Evolutionary conservation across 2,888 invertebrate genomes (phyloP), one percentile per base, ranked within the genome.

Genomic region (Hetaerina titia): DNA sequence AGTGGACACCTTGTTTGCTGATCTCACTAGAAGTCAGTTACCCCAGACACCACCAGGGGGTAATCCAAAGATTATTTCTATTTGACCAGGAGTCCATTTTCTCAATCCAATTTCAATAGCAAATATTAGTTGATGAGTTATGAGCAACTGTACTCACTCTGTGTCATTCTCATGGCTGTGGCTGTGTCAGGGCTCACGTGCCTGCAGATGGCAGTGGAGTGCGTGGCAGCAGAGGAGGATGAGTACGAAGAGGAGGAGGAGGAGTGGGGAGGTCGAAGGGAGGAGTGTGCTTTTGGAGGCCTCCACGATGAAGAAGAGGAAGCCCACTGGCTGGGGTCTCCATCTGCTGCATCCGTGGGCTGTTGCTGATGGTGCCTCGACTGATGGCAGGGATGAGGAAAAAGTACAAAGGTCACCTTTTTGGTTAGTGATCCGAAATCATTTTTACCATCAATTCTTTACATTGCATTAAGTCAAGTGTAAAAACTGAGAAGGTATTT

Each of bases 151-250:
- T 9, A 81, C 89, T 89, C n/a, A 89, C 89, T 89, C 57, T 89
- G 89, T 13, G 89, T 89, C 89, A 89, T 89, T 22, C 89, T 89
- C 1, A 89, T 89, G 22, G 56, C 57, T 19, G 56, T 56, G n/a
- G 56, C 89, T 19, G 89, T 31, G 81, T 81, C 81, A 1, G 81
- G 81, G 31, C 81, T 81, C 25, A 81, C 15, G 57, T 56, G 89
- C 58, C 89, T 89, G 89, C 89, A 89, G 89, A 89, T 89, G 89
- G 89, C 56, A 19, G 57, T 89, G 17, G 89, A 58, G n/a, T 56
- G 89, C 8, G 58, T 57, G 56, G 89, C 89, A 0, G 89, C 89
- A 11, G 89, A 89, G 19, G 89, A 81, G 1, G 81, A 81, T 25
- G 81, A 81, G 13, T 81, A 81, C 4, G 81, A 81, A 15, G 89